Percentiles rank a stretch among this genome's conserved stretches.
These are phyloP conservation scores for Phalera bucephala DNA, from an alignment of 2,888 invertebrate species.

Conservation along the genomic window DNA sequence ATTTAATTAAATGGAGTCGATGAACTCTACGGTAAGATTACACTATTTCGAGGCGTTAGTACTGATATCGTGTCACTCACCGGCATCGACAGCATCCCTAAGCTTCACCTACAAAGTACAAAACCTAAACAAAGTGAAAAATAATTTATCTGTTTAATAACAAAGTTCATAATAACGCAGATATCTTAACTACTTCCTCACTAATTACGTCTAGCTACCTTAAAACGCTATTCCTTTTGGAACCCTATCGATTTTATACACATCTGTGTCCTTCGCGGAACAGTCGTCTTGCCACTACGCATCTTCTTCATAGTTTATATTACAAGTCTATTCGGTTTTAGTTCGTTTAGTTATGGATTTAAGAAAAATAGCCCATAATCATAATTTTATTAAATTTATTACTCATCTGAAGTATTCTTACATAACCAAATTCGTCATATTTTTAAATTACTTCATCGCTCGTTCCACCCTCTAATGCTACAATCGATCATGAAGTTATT, in stretches of 20 bases:
- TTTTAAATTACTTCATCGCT: conserved; percentile 21
- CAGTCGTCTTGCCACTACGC: conserved; percentile 23
- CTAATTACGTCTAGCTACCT: conserved; percentile 71
- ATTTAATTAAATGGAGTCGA: conserved; percentile 3
- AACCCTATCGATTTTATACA: conserved; percentile 44
- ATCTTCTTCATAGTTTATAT: conserved; percentile 25
- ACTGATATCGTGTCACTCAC: conserved; percentile 13
- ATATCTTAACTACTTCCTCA: conserved; percentile 58
- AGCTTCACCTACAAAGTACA: conserved; percentile 40
- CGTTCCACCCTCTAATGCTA: conserved; percentile 22
- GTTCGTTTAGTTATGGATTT: conserved; percentile 27
- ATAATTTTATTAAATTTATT: conserved; percentile 21
- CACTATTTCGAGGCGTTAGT: conserved; percentile 1
- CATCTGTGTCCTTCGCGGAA: conserved; percentile 28
- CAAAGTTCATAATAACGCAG: conserved; percentile 51
- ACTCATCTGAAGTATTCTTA: conserved; percentile 28
- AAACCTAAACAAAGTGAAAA: conserved; percentile 54
- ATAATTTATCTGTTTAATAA: conserved; percentile 57
- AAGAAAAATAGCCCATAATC: conserved; percentile 29
- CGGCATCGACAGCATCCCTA: conserved; percentile 18
- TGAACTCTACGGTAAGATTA: conserved; percentile 5
- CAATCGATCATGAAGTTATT: conserved; percentile 9
- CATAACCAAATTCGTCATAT: conserved; percentile 30
- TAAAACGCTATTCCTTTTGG: conserved; percentile 53
- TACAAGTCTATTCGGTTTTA: conserved; percentile 22